These are phyloP conservation scores for Drosophila prolongata DNA, from an alignment of 2,888 invertebrate species.

Conservation along the genomic window DNA sequence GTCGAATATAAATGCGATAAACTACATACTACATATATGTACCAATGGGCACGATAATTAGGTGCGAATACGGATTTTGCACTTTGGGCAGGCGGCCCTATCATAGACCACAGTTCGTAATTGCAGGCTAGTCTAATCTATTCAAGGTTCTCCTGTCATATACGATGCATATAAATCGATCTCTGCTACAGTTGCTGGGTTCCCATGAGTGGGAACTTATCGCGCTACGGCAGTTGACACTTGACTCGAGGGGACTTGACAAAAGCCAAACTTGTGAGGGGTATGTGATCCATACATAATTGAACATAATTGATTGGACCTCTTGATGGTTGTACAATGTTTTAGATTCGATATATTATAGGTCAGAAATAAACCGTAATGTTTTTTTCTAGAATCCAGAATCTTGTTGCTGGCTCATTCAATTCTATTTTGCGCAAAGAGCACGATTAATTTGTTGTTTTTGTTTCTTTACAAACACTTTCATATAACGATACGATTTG, in stretches of 20 bases:
- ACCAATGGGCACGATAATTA: conserved; percentile 38
- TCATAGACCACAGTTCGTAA: conserved; percentile 21
- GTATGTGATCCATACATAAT: conserved; percentile 55
- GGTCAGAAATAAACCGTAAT: conserved; percentile 11
- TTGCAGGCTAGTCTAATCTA: conserved; percentile 43
- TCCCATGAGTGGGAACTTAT: conserved; percentile 53
- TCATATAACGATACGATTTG: too few relatives aligned
- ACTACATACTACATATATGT: conserved; percentile 17
- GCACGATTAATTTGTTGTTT: not conserved
- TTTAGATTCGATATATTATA: conserved; percentile 7
- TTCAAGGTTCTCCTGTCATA: conserved; percentile 36
- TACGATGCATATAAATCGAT: conserved; percentile 31
- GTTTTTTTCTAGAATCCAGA: not conserved
- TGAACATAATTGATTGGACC: conserved; percentile 72
- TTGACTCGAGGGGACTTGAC: conserved; percentile 34
- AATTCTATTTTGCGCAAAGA: not conserved
- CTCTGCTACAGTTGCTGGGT: conserved; percentile 36
- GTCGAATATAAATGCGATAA: conserved; percentile 43
- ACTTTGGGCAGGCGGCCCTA: conserved; percentile 51
- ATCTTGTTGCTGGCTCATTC: not conserved
- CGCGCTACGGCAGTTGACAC: conserved; percentile 43
- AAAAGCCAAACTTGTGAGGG: conserved; percentile 32
- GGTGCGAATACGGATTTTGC: conserved; percentile 53
- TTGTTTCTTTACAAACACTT: too few relatives aligned
- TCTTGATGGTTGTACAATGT: conserved; percentile 25